A percentile compares a stretch with the other conserved stretches of the same genome.
Evolutionary conservation across 2,888 invertebrate genomes (phyloP).

Genomic region (Clostera curtula): DNA sequence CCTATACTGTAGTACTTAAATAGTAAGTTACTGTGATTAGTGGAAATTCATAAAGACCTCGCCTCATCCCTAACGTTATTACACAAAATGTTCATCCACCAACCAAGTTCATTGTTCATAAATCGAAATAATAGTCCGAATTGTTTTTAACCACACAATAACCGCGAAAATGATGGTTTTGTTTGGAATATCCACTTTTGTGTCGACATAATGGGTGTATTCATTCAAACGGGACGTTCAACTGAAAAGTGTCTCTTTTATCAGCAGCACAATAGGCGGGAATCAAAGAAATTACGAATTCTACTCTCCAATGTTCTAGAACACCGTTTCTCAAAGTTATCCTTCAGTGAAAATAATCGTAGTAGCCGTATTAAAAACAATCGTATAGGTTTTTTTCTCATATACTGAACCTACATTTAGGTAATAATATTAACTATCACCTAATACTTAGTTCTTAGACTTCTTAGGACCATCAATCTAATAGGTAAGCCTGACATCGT

Average conservation of each 20-base stretch:
- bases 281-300: slow-evolving; percentile 72
- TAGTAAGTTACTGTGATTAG: no score
- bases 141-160: slow-evolving; percentile 57
- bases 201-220: slow-evolving; percentile 68
- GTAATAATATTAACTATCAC: no score
- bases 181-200: slow-evolving; percentile 68
- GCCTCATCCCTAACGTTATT: slow-evolving; percentile 34
- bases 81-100: slow-evolving; percentile 41
- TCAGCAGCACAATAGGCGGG: slow-evolving; percentile 61
- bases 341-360: no score
- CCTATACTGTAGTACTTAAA: no score
- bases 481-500: no score
- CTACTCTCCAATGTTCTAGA: slow-evolving; percentile 58
- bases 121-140: slow-evolving; percentile 50
- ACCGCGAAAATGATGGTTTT: slow-evolving; percentile 57
- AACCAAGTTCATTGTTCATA: slow-evolving; percentile 45
- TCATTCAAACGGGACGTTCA: slow-evolving; percentile 63
- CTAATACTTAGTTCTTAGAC: no score
- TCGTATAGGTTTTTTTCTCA: no score
- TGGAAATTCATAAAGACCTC: slow-evolving; percentile 24
- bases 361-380: no score
- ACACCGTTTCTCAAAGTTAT: no score
- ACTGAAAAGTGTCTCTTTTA: slow-evolving; percentile 70
- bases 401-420: no score
- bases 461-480: no score